phyloP scores from a whole-genome alignment of 1,140 invertebrate genomes.

The Drosophila nigrodunni region DNA sequence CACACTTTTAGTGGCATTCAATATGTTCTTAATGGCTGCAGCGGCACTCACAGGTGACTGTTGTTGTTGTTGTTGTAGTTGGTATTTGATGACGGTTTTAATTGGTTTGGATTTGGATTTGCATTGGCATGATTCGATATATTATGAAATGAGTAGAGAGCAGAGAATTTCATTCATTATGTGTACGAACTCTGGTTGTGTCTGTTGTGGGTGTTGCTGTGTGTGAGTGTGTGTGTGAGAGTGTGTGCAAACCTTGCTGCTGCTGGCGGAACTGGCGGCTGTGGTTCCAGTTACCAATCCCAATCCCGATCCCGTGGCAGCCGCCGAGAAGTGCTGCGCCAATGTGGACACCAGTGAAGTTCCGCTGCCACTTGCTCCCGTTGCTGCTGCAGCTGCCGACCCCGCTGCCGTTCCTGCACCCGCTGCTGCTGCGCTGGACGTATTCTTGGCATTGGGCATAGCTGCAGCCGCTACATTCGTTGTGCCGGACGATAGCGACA shows the following conservation, averaged over 20 bases:
- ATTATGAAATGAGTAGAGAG: conserved; percentile 56
- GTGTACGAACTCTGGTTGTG: conserved; percentile 22
- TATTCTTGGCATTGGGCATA: conserved; percentile 14
- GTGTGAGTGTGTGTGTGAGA: conserved; percentile 12
- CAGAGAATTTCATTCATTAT: conserved; percentile 50
- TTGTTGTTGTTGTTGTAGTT: conserved; percentile 29
- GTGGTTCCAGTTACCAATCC: conserved; percentile 38
- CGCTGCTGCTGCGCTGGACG: conserved; percentile 9
- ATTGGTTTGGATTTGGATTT: background rate
- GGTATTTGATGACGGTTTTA: background rate
- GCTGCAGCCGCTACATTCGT: conserved; percentile 26
- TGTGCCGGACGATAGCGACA: conserved; percentile 64
- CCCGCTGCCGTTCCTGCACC: background rate
- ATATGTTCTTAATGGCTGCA: conserved; percentile 80
- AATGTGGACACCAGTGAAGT: conserved; percentile 74
- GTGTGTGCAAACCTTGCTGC: conserved; percentile 76
- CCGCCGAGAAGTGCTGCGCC: conserved; percentile 79
- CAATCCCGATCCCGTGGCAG: conserved; percentile 50
- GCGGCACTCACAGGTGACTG: conserved; percentile 82
- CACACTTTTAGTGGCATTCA: conserved; percentile 82
- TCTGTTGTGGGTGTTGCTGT: conserved; percentile 23
- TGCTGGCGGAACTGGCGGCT: conserved; percentile 55
- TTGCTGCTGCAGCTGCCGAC: conserved; percentile 4
- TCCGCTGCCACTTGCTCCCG: conserved; percentile 7
- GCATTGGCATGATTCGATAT: conserved; percentile 40